Evolutionary conservation across 2,888 invertebrate genomes (phyloP), one percentile per base, ranked within the genome.

Genomic region (Agrochola circellaris): DNA sequence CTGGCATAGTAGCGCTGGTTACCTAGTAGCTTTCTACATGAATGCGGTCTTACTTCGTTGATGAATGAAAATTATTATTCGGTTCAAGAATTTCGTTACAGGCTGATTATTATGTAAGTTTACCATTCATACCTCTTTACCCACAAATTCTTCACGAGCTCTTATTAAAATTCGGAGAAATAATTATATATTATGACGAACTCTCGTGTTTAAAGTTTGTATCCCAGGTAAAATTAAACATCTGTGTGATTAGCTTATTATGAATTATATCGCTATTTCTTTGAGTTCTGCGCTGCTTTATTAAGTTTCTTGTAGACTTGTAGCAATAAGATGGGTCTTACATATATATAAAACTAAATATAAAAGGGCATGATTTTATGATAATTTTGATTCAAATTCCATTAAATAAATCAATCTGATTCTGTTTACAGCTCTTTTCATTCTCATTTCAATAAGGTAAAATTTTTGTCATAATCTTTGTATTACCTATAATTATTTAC

Each of bases 171-270:
- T 67, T n/a, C 13, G 7, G 9, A 67, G 15, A 42, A 54, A 38
- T 51, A 17, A 70, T 38, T 34, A 45, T 48, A 26, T 64, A 34
- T 34, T 38, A 70, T 56, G 30, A 45, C 30, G 15, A 79, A 61
- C 9, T 30, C 20, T 30, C 48, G 23, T 70, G 30, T 48, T 54
- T 8, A 54, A 66, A 73, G n/a, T 61, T 62, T 34, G 45, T 30
- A 62, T 73, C 5, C 15, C 45, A 15, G 15, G 45, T 48, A 48
- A 48, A 48, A 80, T 65, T 4, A 20, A 20, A 20, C 13, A n/a
- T 15, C 17, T 20, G 11, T 30, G 13, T 45, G 23, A 54, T 34
- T 72, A 56, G 5, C 38, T 81, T 30, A 45, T n/a, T n/a, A 26
- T n/a, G 13, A 81, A 48, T 56, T 48, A 61, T 80, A 54, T 62